Evolutionary conservation across 2,888 invertebrate species (phyloP).

Genomic region (Ischnus inquisitorius): DNA sequence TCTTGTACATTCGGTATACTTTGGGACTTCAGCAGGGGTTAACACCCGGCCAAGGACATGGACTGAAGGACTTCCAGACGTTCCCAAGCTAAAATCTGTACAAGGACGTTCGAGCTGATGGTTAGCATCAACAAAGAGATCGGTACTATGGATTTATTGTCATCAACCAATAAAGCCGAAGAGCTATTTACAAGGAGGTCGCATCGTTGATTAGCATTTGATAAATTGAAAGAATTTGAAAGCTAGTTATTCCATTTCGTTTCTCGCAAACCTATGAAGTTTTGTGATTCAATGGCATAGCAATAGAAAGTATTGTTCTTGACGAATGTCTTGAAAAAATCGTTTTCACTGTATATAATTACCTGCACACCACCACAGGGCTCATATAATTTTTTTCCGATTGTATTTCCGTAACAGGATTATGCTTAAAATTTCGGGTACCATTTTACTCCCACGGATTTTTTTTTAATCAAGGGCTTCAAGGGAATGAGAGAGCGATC

Average conservation of each 20-base stretch:
- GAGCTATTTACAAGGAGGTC: neutral
- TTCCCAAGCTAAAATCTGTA: neutral
- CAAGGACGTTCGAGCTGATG: neutral
- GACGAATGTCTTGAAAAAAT: too few relatives aligned
- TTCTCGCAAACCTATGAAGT: neutral
- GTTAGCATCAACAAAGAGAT: neutral
- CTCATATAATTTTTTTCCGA: too few relatives aligned
- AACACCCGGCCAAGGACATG: slow-evolving; percentile 1
- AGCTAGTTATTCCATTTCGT: slow-evolving; percentile 20
- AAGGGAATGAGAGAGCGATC: slow-evolving; percentile 29
- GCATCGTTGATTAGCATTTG: neutral
- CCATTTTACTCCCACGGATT: too few relatives aligned
- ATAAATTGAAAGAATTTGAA: too few relatives aligned
- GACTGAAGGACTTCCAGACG: neutral
- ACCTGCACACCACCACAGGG: too few relatives aligned
- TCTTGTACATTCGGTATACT: neutral
- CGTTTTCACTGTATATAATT: too few relatives aligned
- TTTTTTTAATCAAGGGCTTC: neutral
- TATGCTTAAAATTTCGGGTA: too few relatives aligned
- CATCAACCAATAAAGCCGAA: neutral
- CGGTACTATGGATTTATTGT: neutral
- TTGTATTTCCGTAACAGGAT: too few relatives aligned
- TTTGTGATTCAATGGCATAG: neutral
- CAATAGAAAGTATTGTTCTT: too few relatives aligned
- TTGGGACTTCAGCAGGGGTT: slow-evolving; percentile 5